Evolutionary conservation across 2,113 vertebrate species (phyloP).

Genomic region (Megaceryle maxima): DNA sequence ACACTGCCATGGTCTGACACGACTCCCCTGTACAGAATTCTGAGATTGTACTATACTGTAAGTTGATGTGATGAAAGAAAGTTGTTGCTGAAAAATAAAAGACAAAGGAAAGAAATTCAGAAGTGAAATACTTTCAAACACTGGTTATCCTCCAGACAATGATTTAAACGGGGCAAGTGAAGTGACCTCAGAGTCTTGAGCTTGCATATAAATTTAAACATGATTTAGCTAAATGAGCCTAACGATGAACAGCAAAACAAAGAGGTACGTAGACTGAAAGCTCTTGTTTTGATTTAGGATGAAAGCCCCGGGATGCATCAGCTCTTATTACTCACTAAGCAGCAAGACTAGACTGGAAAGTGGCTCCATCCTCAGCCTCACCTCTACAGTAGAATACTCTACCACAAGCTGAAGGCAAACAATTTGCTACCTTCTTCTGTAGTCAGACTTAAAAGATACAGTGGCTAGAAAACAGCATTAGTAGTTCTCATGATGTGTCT

Average conservation of each 20-base stretch:
- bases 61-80: constrained; percentile 99
- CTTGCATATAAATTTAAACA: constrained; percentile 8
- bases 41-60: constrained; percentile 99
- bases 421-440: not conserved
- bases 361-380: not conserved
- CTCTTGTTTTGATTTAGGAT: constrained; percentile 54
- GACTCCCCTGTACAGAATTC: constrained; percentile 98
- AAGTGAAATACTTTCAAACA: not conserved
- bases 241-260: constrained; percentile 35
- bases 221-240: constrained; percentile 17
- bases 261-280: constrained; percentile 10
- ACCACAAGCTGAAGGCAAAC: constrained; percentile 17
- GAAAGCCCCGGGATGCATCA: constrained; percentile 49
- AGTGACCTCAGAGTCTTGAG: not conserved
- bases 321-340: constrained; percentile 56
- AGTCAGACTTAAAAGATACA: not conserved
- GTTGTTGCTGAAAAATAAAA: constrained; percentile 86
- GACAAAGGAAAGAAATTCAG: not conserved
- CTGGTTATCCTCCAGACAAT: not conserved
- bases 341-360: constrained; percentile 58
- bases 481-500: not conserved
- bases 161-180: constrained; percentile 6
- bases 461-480: not conserved
- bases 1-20: constrained; percentile 96
- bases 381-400: not conserved